Evolutionary conservation across 2,797 vertebrate species (phyloP).

Genomic region (Hippopotamyrus pictus): DNA sequence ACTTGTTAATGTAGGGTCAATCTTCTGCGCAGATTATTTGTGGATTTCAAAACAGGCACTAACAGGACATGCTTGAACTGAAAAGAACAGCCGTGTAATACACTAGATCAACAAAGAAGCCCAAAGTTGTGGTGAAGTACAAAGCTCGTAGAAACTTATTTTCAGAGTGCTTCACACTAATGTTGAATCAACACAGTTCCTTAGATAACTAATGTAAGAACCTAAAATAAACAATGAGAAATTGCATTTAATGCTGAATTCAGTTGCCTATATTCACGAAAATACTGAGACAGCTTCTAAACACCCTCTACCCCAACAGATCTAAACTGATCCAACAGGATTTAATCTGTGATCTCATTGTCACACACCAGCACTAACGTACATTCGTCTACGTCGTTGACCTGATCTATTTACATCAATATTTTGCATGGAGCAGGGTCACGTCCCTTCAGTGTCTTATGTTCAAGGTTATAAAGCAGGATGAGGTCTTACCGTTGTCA

Average conservation of each 20-base stretch:
- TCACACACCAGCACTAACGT: neutral
- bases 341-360: neutral
- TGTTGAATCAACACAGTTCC: neutral
- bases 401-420: neutral
- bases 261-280: neutral
- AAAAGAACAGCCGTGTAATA: neutral
- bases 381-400: neutral
- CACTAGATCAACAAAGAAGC: neutral
- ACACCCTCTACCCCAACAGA: neutral
- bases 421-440: neutral
- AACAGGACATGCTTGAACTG: neutral
- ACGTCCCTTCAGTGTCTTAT: neutral
- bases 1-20: neutral
- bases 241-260: neutral
- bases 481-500: constrained; percentile 76
- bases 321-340: neutral
- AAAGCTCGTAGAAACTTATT: neutral
- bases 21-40: neutral
- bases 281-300: neutral
- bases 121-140: neutral
- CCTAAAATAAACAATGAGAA: neutral
- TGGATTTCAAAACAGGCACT: neutral
- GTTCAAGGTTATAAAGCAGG: neutral
- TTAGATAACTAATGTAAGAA: neutral
- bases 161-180: neutral